Conservation (phyloP, 2,797 vertebrate genomes). For the Todus mexicanus region DNA sequence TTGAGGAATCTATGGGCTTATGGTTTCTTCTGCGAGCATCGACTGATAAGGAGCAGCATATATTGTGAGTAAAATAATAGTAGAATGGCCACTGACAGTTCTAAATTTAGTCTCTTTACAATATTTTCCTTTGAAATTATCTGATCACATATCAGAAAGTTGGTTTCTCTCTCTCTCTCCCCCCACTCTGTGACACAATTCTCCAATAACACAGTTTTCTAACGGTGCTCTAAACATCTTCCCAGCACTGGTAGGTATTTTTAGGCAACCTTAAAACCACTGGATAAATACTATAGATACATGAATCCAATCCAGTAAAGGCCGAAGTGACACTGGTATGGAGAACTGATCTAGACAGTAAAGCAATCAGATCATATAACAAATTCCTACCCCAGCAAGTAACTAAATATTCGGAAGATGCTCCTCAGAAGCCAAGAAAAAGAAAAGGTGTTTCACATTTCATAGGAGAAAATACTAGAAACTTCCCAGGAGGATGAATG, state of each 20-base stretch:
- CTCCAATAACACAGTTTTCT: background rate
- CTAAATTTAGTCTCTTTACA: slow-evolving; percentile 18
- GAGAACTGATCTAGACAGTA: background rate
- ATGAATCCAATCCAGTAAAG: background rate
- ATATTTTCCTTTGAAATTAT: background rate
- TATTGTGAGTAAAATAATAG: background rate
- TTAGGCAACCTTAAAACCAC: slow-evolving; percentile 3
- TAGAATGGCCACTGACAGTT: background rate
- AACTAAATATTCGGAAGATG: background rate
- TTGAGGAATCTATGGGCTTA: background rate
- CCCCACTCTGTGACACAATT: background rate
- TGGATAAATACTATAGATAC: background rate
- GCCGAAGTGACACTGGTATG: background rate
- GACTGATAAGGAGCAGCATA: background rate
- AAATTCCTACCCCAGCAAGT: background rate
- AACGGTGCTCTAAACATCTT: background rate
- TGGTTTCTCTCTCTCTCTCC: background rate
- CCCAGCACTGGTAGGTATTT: background rate
- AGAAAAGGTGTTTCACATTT: background rate
- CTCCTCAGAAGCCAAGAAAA: background rate
- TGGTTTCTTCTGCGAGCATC: background rate
- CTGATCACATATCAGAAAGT: background rate
- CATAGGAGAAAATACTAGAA: background rate
- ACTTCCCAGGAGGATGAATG: background rate
- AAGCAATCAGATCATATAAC: background rate